Conservation (phyloP, 1,140 invertebrate species). For the Metaphire vulgaris region DNA sequence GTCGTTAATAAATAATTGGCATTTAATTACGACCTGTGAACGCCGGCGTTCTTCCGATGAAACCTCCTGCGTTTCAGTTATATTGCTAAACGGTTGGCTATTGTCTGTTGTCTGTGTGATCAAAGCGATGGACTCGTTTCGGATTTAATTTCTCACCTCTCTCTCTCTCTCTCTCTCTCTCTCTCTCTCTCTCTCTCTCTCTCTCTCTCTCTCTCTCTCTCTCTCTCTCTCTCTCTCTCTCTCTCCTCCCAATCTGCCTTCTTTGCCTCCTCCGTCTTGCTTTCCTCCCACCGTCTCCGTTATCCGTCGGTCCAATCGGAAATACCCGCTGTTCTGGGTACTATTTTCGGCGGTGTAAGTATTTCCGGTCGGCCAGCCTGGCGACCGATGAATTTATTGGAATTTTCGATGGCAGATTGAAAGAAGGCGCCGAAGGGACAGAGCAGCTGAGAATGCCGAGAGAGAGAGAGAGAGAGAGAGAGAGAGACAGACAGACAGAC, state of each 20-base stretch:
- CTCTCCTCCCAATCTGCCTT: neutral
- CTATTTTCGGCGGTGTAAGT: neutral
- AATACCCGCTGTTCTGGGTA: neutral
- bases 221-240: neutral
- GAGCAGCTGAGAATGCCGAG: conserved; percentile 21
- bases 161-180: neutral
- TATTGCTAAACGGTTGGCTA: too few relatives aligned
- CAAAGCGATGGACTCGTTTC: too few relatives aligned
- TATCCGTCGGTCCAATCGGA: neutral
- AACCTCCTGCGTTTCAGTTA: too few relatives aligned
- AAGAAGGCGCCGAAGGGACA: neutral
- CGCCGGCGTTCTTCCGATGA: too few relatives aligned
- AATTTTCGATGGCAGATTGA: neutral
- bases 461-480: conserved; percentile 33
- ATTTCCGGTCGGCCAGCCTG: neutral
- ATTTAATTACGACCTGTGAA: too few relatives aligned
- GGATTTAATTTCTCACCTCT: too few relatives aligned
- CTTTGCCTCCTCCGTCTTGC: neutral
- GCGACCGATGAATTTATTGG: neutral
- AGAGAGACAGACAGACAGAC: conserved; percentile 32
- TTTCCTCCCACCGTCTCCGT: neutral
- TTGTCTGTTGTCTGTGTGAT: too few relatives aligned
- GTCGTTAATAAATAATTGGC: too few relatives aligned
- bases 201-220: neutral
- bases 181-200: neutral